Base-by-base conservation (phyloP, 37 sponge, comb jelly and placozoan genomes). In the Crambe crambe region DNA sequence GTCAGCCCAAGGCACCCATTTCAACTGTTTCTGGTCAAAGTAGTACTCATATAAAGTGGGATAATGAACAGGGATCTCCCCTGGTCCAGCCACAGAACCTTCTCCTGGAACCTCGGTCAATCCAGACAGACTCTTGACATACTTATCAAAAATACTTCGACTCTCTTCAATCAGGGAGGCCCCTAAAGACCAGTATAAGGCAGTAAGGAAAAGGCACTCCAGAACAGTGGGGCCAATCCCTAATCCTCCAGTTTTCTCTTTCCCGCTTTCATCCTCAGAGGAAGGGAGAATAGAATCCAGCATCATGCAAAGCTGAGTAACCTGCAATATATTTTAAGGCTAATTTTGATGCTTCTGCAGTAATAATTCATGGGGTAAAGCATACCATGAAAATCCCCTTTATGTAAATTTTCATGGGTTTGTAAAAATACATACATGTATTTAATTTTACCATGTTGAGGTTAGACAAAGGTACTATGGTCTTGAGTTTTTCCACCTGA, bases 31-130 rank as follows among this genome's bases (percentile, higher is more conserved):
- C 30, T 60, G 57, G 42, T 96, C 90, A 72, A 89, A 98, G 62
- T 79, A 89, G 78, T 98, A 98, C 68, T 98, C 96, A 65, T 91
- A 98, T 35, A 98, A 80, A 34, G 96, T 98, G n/a, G 89, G 80
- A 9, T 81, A 68, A 59, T 81, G 75, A 51, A 76, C 68, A 21
- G 99, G 99, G 73, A 98, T 77, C 73, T 98, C 96, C 27, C 91
- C 95, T 39, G 87, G 80, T 37, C 90, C 85, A 30, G 86, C 95
- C 5, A 62, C 68, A n/a, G 77, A 58, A 2, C 85, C 94, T 40
- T 85, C 90, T 40, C 90, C 89, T 23, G 83, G 72, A 17, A 85
- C 81, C n/a, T 88, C 71, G 5, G 85, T 77, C 34, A 98, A 80
- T 40, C 56, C 26, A 20, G 99, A 75, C 2, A 98, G 90, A 37